phyloP scores from a whole-genome alignment of 2,888 invertebrate species.

The Lysandra coridon region DNA sequence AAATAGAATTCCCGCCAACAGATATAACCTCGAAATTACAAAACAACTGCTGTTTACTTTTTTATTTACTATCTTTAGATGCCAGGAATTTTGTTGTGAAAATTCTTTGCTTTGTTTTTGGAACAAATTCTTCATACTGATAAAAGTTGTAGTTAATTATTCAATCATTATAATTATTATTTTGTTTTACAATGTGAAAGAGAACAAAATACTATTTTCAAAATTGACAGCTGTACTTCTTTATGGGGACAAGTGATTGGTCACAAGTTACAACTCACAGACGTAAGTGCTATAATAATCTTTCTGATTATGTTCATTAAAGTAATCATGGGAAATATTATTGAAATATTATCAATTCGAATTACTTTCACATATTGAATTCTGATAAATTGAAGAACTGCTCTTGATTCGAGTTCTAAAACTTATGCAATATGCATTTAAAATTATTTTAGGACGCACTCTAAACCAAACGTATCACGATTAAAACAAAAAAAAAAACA shows the following conservation, averaged over 20 bases:
- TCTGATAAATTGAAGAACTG: no score
- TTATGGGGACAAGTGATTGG: not conserved
- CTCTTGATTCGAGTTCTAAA: no score
- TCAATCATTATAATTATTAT: not conserved
- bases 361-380: not conserved
- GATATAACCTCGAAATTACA: conserved; percentile 69
- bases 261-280: not conserved
- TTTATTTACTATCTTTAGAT: conserved; percentile 10
- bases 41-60: conserved; percentile 20
- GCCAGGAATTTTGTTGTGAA: conserved; percentile 11
- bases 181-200: not conserved
- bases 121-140: not conserved
- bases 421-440: no score
- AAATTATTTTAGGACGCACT: not conserved
- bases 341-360: not conserved
- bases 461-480: not conserved
- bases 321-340: conserved; percentile 13
- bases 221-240: not conserved
- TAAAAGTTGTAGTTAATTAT: not conserved
- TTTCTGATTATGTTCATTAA: conserved; percentile 11
- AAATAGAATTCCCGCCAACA: conserved; percentile 78
- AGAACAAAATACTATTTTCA: not conserved
- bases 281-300: conserved; percentile 10
- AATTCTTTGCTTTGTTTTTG: not conserved
- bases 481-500: not conserved